These are phyloP conservation scores for Cacoxenus indagator DNA, from an alignment of 2,888 invertebrate species.

Conservation along the genomic window DNA sequence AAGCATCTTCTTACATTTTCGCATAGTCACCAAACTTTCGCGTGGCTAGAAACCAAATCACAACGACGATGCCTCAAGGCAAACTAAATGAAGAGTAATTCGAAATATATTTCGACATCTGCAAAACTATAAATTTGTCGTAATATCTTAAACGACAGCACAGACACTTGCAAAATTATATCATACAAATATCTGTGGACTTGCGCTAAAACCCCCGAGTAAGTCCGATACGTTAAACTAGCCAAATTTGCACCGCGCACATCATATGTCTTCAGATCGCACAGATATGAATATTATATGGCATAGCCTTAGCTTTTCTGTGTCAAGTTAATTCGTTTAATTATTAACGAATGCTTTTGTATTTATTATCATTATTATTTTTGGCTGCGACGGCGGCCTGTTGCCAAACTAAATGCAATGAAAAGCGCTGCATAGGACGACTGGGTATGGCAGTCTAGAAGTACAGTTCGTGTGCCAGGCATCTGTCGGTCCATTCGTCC, in stretches of 20 bases:
- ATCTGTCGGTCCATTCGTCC: background rate
- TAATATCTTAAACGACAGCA: background rate
- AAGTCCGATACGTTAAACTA: background rate
- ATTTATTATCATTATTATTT: background rate
- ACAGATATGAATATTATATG: background rate
- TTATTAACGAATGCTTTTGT: constrained; percentile 18
- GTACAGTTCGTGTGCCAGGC: constrained; percentile 20
- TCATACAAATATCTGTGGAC: background rate
- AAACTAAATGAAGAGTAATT: background rate
- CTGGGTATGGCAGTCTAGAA: background rate
- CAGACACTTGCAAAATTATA: background rate
- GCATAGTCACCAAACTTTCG: background rate
- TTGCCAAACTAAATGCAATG: background rate
- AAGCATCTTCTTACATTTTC: background rate
- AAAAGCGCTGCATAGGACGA: background rate
- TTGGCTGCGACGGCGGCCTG: background rate
- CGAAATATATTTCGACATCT: constrained; percentile 11
- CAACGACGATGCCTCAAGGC: background rate
- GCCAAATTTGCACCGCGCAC: background rate
- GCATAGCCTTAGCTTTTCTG: constrained; percentile 27
- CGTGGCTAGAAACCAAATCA: background rate
- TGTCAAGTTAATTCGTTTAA: constrained; percentile 41
- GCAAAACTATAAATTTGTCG: constrained; percentile 16
- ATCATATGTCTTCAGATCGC: background rate
- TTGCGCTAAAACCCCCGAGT: background rate